Conservation (phyloP, 2,113 vertebrate species). For the Phyllostomus hastatus region DNA sequence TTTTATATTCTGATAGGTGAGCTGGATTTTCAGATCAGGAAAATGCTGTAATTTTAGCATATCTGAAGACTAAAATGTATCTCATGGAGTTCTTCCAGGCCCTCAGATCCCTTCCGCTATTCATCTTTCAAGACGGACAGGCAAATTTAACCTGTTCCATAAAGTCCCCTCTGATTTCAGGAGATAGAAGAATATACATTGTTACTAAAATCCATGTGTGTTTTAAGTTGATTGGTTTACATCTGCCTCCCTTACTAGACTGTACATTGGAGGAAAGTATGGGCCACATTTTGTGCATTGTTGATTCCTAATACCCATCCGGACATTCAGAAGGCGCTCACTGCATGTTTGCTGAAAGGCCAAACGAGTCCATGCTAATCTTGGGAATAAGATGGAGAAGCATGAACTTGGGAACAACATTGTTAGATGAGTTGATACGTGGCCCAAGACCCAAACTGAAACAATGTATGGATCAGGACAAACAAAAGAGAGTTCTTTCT, state of each 20-base stretch:
- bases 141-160: neutral
- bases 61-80: neutral
- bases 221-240: neutral
- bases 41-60: neutral
- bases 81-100: neutral
- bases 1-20: neutral
- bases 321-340: neutral
- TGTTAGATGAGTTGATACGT: neutral
- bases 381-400: neutral
- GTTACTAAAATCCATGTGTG: neutral
- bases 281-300: neutral
- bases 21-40: neutral
- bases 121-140: neutral
- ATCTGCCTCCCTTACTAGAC: neutral
- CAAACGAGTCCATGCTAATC: neutral
- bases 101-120: neutral
- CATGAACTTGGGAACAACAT: neutral
- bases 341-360: neutral
- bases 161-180: neutral
- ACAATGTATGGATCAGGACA: neutral
- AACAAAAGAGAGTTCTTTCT: neutral
- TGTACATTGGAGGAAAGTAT: neutral
- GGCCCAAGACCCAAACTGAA: neutral
- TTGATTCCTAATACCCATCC: neutral
- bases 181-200: neutral